These are phyloP conservation scores for Lasioglossum vierecki DNA, from an alignment of 2,888 invertebrate species.

Conservation along the genomic window DNA sequence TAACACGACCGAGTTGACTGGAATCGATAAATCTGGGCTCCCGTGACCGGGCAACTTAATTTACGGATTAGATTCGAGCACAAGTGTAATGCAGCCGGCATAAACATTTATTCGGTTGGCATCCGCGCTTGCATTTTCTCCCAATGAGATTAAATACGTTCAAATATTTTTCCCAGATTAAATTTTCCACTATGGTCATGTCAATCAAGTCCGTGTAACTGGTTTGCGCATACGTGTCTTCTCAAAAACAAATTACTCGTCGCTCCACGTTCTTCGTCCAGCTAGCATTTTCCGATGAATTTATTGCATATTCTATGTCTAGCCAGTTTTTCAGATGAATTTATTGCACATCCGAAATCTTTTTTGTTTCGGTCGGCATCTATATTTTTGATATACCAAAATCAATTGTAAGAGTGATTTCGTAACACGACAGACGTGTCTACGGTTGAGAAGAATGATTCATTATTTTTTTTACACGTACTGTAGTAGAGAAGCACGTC, in stretches of 20 bases:
- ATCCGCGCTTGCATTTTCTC: too few species aligned
- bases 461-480: not conserved
- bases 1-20: slow-evolving; percentile 2
- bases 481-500: too few species aligned
- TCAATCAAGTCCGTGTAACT: not conserved
- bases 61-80: slow-evolving; percentile 67
- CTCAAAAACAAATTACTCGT: not conserved
- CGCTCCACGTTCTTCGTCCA: too few species aligned
- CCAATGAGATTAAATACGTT: too few species aligned
- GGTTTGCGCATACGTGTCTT: not conserved
- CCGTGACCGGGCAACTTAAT: slow-evolving; percentile 62
- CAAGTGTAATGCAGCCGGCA: slow-evolving; percentile 40
- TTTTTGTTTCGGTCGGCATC: not conserved
- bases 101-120: slow-evolving; percentile 36
- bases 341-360: not conserved
- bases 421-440: not conserved
- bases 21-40: slow-evolving; percentile 47
- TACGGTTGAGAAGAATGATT: not conserved
- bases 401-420: slow-evolving; percentile 1
- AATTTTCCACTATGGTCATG: too few species aligned
- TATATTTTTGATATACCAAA: not conserved
- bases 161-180: too few species aligned
- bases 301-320: not conserved
- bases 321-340: not conserved
- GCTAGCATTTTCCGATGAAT: not conserved